Evolutionary conservation across 2,797 vertebrate genomes (phyloP).

Genomic region (Emydoidea blandingii): DNA sequence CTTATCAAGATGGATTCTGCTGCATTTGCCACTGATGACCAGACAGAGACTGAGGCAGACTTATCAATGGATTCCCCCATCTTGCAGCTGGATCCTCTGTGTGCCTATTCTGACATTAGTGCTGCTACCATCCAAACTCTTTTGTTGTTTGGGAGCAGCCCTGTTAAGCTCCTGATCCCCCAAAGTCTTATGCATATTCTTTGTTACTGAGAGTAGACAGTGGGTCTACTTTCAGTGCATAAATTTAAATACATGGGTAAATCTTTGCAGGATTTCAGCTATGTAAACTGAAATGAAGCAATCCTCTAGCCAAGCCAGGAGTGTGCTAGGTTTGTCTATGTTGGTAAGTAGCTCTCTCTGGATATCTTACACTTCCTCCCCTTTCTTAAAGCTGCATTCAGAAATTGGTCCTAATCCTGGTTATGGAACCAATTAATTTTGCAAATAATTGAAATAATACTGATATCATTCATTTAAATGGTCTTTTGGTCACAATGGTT

Average conservation of each 20-base stretch:
- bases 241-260: fast-evolving
- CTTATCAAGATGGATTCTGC: not conserved
- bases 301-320: not conserved
- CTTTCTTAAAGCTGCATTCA: not conserved
- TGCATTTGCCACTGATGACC: not conserved
- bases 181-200: too few relatives aligned
- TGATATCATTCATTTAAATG: not conserved
- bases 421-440: not conserved
- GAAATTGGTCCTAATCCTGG: not conserved
- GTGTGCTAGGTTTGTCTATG: not conserved
- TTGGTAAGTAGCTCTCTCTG: not conserved
- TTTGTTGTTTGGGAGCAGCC: not conserved
- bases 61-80: fast-evolving
- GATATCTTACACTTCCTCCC: too few relatives aligned
- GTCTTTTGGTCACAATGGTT: not conserved
- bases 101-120: not conserved
- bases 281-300: not conserved
- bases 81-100: fast-evolving
- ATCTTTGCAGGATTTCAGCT: not conserved
- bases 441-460: not conserved
- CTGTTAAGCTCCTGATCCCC: fast-evolving
- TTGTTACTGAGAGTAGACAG: too few relatives aligned
- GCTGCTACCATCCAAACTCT: not conserved
- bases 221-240: too few relatives aligned
- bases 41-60: fast-evolving